Conservation (phyloP, 2,888 invertebrate genomes). For the Diploptera punctata region DNA sequence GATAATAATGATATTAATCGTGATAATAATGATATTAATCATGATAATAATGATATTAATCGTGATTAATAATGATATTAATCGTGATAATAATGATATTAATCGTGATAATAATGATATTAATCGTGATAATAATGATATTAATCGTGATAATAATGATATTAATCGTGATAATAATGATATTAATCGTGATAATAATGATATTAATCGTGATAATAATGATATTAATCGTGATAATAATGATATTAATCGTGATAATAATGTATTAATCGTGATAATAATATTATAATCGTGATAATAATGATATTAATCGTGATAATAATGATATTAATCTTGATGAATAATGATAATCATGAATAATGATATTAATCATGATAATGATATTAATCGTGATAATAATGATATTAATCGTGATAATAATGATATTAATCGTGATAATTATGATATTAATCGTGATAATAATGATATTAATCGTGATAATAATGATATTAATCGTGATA, state of each 20-base stretch:
- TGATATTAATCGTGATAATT: neutral
- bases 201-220: too few species aligned
- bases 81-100: neutral
- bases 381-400: neutral
- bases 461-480: too few species aligned
- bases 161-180: neutral
- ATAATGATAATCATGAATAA: neutral
- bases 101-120: neutral
- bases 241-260: neutral
- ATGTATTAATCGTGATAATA: neutral
- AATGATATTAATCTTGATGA: neutral
- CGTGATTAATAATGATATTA: neutral
- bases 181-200: neutral
- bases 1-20: neutral
- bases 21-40: neutral
- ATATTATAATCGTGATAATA: neutral
- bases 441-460: neutral
- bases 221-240: neutral
- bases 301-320: neutral
- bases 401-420: neutral
- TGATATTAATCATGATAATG: neutral
- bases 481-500: neutral
- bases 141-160: neutral
- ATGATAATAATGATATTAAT: neutral
- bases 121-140: too few species aligned